These are phyloP conservation scores for Zosterops japonicus DNA, from an alignment of 2,113 vertebrate species.

Conservation along the genomic window DNA sequence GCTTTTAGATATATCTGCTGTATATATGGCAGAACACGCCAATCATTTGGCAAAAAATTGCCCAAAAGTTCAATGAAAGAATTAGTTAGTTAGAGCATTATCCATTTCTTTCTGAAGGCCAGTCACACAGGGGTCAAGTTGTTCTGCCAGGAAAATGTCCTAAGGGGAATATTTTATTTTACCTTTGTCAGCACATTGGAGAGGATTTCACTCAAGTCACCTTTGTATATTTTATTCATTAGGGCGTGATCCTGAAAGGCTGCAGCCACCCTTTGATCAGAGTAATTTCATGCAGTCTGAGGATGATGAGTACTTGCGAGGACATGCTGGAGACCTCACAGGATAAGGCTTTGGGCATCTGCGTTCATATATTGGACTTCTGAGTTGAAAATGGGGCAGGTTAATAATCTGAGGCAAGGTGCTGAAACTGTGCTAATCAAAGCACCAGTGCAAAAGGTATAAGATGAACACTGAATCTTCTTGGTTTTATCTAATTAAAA, in stretches of 20 bases:
- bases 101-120: background rate
- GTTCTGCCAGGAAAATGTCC: constrained; percentile 47
- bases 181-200: constrained; percentile 19
- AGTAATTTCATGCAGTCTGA: background rate
- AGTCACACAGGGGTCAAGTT: constrained; percentile 14
- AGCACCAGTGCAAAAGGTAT: background rate
- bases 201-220: constrained; percentile 8
- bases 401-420: constrained; percentile 21
- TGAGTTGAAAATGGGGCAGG: background rate
- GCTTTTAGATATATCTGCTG: background rate
- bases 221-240: constrained; percentile 55
- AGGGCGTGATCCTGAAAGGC: constrained; percentile 11
- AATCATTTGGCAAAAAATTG: background rate
- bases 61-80: background rate
- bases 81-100: background rate
- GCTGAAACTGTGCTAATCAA: background rate
- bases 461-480: background rate
- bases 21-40: accelerated
- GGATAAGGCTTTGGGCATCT: background rate
- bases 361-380: background rate
- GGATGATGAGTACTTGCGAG: background rate
- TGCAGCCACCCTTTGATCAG: background rate
- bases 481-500: constrained; percentile 19
- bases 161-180: constrained; percentile 43
- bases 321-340: background rate